Percentiles rank a stretch among this genome's conserved stretches.
phyloP scores from a whole-genome alignment of 2,113 vertebrate genomes.

The Willisornis vidua region DNA sequence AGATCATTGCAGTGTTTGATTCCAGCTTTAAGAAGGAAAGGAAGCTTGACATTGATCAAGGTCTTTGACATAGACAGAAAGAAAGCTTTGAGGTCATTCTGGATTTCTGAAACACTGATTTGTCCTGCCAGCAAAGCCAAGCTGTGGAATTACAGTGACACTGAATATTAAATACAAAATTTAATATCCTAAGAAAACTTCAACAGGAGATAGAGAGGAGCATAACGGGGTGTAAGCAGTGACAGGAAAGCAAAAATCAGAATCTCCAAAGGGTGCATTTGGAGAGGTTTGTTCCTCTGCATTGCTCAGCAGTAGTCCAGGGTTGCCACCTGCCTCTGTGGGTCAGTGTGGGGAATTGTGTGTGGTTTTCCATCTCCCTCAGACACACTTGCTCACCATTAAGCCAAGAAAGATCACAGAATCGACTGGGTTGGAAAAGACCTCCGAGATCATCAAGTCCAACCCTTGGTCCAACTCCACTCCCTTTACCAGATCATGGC shows the following conservation, averaged over 20 bases:
- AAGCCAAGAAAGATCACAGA: background rate
- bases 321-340: background rate
- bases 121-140: background rate
- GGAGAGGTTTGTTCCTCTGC: background rate
- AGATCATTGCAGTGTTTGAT: background rate
- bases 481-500: too few species aligned
- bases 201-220: background rate
- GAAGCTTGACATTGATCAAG: background rate
- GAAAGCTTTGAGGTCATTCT: slow-evolving; percentile 4
- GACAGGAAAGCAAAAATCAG: background rate
- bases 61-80: background rate
- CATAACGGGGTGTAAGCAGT: background rate
- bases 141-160: background rate
- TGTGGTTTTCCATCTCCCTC: background rate
- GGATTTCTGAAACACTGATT: background rate
- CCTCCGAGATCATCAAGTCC: too few species aligned
- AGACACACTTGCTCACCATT: accelerated
- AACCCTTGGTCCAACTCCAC: too few species aligned
- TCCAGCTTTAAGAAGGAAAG: background rate
- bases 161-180: background rate
- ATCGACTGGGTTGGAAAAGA: too few species aligned
- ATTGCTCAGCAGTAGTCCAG: background rate
- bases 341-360: accelerated
- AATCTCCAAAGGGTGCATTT: background rate
- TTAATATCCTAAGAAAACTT: background rate